Evolutionary conservation across 1,140 invertebrate genomes (phyloP), one percentile per base, ranked within the genome.

Genomic region (Cheumatopsyche charites): DNA sequence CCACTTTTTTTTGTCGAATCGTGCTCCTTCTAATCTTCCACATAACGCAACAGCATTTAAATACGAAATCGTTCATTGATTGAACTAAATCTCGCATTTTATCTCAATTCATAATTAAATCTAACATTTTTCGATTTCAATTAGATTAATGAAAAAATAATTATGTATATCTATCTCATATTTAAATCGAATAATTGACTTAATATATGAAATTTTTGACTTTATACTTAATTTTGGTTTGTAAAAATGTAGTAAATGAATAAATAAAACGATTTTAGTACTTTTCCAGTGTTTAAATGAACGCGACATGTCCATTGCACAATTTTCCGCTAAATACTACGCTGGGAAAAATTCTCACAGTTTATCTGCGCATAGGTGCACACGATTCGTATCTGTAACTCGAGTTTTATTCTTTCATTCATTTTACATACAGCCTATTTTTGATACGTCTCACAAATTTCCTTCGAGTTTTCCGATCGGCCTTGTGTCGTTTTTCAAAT

Each of bases 321-420:
- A 66, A 66, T 13, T 29, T 15, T 21, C 7, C 41, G 23, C 43
- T 66, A 66, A 66, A 47, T 63, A 42, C 41, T 66, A 47, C 43
- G 42, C 19, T 66, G 63, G 41, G 63, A 66, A 66, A 45, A 66
- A 66, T 66, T 66, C 63, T 66, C 63, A 66, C 63, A 66, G 62
- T 42, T 41, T 63, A 42, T 63, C 62, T 12, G 62, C 62, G 29
- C 36, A 63, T 63, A 63, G 29, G 42, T 63, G 42, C 62, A 63
- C 23, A 47, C 19, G 43, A 47, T 58, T 58, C 55, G 21, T 25
- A 52, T 58, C 23, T n/a, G n/a, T n/a, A n/a, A n/a, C n/a, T 58
- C 23, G 55, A 58, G 7, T 58, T 58, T 58, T 21, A 9, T 36
- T 36, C 3, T 36, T 36, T 36, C 29, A 36, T n/a, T n/a, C n/a